Percentiles rank a stretch among this genome's conserved stretches.
These are phyloP conservation scores for Tenebrio molitor DNA, from an alignment of 1,140 invertebrate genomes.

Conservation along the genomic window DNA sequence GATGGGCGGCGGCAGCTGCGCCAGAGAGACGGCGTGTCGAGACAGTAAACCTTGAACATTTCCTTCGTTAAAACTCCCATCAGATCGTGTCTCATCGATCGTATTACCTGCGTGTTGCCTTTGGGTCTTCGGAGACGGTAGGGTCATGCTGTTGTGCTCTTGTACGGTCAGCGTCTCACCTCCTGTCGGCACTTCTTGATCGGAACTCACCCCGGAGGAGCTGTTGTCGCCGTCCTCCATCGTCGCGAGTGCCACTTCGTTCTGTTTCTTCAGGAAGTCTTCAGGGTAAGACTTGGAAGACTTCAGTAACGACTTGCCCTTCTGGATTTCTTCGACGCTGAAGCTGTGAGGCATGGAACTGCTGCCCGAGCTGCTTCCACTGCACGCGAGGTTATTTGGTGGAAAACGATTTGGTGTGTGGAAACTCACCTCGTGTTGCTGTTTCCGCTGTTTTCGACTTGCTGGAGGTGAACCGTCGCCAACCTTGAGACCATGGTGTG, in stretches of 20 bases:
- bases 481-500: slow-evolving; percentile 57
- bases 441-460: slow-evolving; percentile 75
- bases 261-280: slow-evolving; percentile 76
- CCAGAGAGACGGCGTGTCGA: slow-evolving; percentile 81
- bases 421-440: slow-evolving; percentile 74
- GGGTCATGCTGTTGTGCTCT: slow-evolving; percentile 63
- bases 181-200: slow-evolving; percentile 78
- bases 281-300: slow-evolving; percentile 88
- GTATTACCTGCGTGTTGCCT: slow-evolving; percentile 60
- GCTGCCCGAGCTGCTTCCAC: slow-evolving; percentile 78
- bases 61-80: no score
- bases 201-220: slow-evolving; percentile 87
- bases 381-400: no score
- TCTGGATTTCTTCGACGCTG: slow-evolving; percentile 90
- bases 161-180: slow-evolving; percentile 61
- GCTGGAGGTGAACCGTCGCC: slow-evolving; percentile 57
- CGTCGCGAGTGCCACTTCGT: slow-evolving; percentile 65
- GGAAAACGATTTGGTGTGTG: no score
- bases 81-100: no score
- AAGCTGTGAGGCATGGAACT: slow-evolving; percentile 86
- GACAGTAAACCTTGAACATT: slow-evolving; percentile 72
- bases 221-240: slow-evolving; percentile 88
- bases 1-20: slow-evolving; percentile 84
- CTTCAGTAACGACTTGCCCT: slow-evolving; percentile 85
- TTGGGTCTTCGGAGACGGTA: slow-evolving; percentile 55